Evolutionary conservation across 37 sponge, comb jelly and placozoan genomes (phyloP).

Genomic region (Crambe crambe): DNA sequence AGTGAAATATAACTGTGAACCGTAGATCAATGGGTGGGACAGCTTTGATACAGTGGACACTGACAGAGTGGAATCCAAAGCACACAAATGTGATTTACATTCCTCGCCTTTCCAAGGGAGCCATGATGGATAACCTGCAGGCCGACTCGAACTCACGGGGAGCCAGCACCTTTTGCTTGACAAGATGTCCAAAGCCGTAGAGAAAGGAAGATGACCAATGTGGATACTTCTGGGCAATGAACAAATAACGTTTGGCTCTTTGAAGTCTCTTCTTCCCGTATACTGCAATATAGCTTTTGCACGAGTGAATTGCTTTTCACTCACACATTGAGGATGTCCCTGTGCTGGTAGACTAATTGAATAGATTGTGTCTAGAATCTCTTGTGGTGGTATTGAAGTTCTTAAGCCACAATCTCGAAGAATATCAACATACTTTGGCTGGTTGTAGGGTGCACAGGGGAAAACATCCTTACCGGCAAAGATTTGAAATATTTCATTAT

Average conservation of each 20-base stretch:
- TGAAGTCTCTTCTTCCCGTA: not conserved
- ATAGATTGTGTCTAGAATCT: slow-evolving; percentile 20
- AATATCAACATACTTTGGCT: not conserved
- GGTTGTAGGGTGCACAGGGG: slow-evolving; percentile 16
- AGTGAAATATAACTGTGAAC: not conserved
- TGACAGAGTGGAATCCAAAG: too few relatives aligned
- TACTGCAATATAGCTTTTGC: slow-evolving; percentile 36
- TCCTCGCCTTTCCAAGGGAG: slow-evolving; percentile 36
- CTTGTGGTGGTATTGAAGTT: slow-evolving; percentile 10
- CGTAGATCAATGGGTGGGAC: not conserved
- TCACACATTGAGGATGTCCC: too few relatives aligned
- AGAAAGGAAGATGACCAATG: not conserved
- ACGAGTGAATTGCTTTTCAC: too few relatives aligned
- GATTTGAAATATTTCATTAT: slow-evolving; percentile 1
- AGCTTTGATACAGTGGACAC: not conserved
- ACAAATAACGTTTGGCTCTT: not conserved
- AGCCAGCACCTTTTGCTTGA: slow-evolving; percentile 20
- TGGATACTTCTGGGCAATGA: too few relatives aligned
- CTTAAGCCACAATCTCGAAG: slow-evolving; percentile 12
- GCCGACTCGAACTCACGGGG: slow-evolving; percentile 15
- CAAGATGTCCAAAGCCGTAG: not conserved
- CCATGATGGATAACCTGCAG: slow-evolving; percentile 23
- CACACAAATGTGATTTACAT: slow-evolving; percentile 18
- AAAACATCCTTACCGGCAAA: slow-evolving; percentile 35
- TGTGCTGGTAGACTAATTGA: slow-evolving; percentile 4